Percentiles rank a stretch among this genome's conserved stretches.
These are phyloP conservation scores for Automeris io DNA, from an alignment of 2,888 invertebrate species.

Conservation along the genomic window DNA sequence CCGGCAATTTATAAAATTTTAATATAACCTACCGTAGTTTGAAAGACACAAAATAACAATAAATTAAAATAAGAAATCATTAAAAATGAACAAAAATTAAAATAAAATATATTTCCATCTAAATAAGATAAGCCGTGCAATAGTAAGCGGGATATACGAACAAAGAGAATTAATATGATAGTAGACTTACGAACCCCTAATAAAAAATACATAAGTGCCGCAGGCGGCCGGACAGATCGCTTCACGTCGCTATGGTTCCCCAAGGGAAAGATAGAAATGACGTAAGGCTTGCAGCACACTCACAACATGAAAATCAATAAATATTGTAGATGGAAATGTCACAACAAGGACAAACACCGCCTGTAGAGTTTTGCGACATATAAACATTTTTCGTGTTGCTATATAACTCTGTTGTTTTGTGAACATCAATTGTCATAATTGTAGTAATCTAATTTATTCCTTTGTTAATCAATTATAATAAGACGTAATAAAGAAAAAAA, in stretches of 20 bases:
- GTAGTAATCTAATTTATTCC: conserved; percentile 6
- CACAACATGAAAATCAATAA: conserved; percentile 50
- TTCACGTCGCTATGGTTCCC: conserved; percentile 39
- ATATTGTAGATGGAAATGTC: conserved; percentile 51
- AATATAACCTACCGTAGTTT: too few relatives aligned
- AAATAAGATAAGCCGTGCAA: too few relatives aligned
- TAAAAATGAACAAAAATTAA: too few relatives aligned
- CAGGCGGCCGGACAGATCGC: conserved; percentile 41
- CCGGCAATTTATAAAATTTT: too few relatives aligned
- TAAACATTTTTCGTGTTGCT: conserved; percentile 9
- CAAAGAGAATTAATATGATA: conserved; percentile 33
- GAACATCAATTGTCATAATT: too few relatives aligned
- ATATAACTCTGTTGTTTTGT: neutral
- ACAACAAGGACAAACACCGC: conserved; percentile 31
- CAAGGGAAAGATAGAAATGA: conserved; percentile 59
- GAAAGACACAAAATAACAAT: too few relatives aligned
- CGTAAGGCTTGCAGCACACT: conserved; percentile 45
- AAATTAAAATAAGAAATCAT: neutral
- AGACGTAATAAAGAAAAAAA: too few relatives aligned
- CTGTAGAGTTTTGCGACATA: conserved; percentile 6
- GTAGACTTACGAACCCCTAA: conserved; percentile 41
- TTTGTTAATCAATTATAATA: too few relatives aligned
- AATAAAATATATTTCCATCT: too few relatives aligned
- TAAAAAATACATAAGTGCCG: conserved; percentile 53
- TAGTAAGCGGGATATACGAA: conserved; percentile 9